Base-by-base conservation (phyloP, 2,797 vertebrate species). In the Pangasius mekongensis region DNA sequence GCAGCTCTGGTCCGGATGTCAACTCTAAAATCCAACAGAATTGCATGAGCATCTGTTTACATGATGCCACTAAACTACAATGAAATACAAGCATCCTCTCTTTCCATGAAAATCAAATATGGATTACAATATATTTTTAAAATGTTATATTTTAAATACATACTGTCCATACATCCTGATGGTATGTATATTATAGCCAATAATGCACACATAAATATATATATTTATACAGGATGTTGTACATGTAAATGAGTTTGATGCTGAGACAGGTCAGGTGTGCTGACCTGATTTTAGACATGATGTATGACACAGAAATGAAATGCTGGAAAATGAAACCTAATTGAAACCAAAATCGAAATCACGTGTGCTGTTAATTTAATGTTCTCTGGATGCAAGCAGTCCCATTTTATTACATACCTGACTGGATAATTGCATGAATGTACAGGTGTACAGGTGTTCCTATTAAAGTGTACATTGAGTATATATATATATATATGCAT, bases 261-360 rank as follows among this genome's bases (percentile, higher is more conserved):
- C 64, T 87, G 78, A 60, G 64, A 33, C 18, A 24, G 20, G 47
- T 67, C 52, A 89, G 56, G 54, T 83, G 83, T 58, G 39, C 71
- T 77, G 82, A 67, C 82, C 47, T 67, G 87, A 84, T 89, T 83
- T 87, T 47, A 83, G 60, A 24, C 47, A 16, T 14, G 8, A 52
- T 49, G 24, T 74, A 39, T 74, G 8, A 43, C 22, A 74, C 3
- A 24, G 74, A 49, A 6, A 49, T 47, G 24, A 76, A 27, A 49
- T 33, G n/a, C 62, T 66, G n/a, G 14, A 27, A 64, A n/a, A 62
- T 9, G 13, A 67, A 16, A 67, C 13, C 62, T n/a, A 20, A 18
- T 20, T 20, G 56, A 47, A 47, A 47, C 47, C 47, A 47, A 58
- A 64, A 64, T 64, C 27, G 3, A 64, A 64, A 64, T 62, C 11